Conservation (phyloP, 2,113 vertebrate species). For the Odontesthes bonariensis region DNA sequence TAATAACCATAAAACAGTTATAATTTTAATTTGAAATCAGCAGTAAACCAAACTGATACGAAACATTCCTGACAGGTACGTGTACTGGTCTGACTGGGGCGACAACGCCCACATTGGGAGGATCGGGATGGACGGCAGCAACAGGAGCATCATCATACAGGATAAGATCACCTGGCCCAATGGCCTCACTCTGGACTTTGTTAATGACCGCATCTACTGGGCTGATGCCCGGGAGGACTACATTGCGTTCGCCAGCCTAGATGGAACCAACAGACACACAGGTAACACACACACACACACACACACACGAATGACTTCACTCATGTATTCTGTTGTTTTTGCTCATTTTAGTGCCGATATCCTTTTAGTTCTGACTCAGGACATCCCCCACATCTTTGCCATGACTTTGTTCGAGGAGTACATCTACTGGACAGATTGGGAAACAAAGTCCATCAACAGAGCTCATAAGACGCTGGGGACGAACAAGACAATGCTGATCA, state of each 20-base stretch:
- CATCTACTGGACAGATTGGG: constrained; percentile 98
- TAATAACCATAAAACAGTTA: neutral
- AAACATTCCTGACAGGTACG: constrained; percentile 83
- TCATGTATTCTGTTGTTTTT: neutral
- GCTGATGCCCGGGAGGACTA: constrained; percentile 96
- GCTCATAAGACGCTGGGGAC: constrained; percentile 92
- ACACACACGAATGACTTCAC: neutral
- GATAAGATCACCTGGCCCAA: constrained; percentile 98
- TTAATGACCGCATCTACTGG: constrained; percentile 98
- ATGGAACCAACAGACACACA: constrained; percentile 91
- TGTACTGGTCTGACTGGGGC: constrained; percentile 99
- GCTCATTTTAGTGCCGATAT: neutral
- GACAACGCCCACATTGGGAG: constrained; percentile 96
- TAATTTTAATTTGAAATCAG: neutral
- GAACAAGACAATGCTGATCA: constrained; percentile 91
- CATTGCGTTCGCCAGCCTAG: constrained; percentile 95
- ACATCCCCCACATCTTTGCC: constrained; percentile 94
- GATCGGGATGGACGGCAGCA: constrained; percentile 95
- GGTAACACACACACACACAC: constrained; percentile 74
- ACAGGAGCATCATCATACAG: constrained; percentile 92
- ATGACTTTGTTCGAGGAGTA: constrained; percentile 97
- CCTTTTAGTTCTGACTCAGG: constrained; percentile 89
- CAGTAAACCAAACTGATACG: neutral
- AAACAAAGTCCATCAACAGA: constrained; percentile 96
- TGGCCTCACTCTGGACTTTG: constrained; percentile 95